Conservation (phyloP, 2,113 vertebrate genomes). For the Tenebrosternarchus preto region DNA sequence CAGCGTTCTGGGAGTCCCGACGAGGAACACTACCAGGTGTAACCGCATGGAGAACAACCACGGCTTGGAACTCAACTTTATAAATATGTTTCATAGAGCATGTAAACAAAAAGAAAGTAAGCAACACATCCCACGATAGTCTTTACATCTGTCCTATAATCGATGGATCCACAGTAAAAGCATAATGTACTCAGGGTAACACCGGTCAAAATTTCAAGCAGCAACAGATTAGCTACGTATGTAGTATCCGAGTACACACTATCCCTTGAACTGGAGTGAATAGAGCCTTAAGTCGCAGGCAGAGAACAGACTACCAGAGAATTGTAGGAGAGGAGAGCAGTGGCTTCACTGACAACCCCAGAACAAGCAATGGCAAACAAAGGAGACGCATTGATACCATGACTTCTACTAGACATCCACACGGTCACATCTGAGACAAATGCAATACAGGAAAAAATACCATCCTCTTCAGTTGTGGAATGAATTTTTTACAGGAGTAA, state of each 20-base stretch:
- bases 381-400: constrained; percentile 26
- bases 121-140: no score
- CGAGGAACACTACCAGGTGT: no score
- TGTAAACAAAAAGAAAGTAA: no score
- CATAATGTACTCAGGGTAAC: constrained; percentile 19
- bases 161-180: constrained; percentile 23
- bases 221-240: constrained; percentile 27
- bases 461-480: constrained; percentile 64
- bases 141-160: constrained; percentile 2
- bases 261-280: not conserved
- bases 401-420: constrained; percentile 53
- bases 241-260: constrained; percentile 21
- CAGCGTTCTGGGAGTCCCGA: no score
- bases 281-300: no score
- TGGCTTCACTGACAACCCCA: not conserved
- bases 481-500: constrained; percentile 61
- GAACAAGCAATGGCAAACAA: constrained; percentile 3
- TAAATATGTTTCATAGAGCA: no score
- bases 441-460: constrained; percentile 35
- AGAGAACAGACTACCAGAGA: no score
- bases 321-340: no score
- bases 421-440: constrained; percentile 32
- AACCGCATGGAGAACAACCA: no score
- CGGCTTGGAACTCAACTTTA: no score
- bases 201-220: constrained; percentile 38